phyloP scores from a whole-genome alignment of 37 sponge, comb jelly and placozoan species.

The Spongilla lacustris region DNA sequence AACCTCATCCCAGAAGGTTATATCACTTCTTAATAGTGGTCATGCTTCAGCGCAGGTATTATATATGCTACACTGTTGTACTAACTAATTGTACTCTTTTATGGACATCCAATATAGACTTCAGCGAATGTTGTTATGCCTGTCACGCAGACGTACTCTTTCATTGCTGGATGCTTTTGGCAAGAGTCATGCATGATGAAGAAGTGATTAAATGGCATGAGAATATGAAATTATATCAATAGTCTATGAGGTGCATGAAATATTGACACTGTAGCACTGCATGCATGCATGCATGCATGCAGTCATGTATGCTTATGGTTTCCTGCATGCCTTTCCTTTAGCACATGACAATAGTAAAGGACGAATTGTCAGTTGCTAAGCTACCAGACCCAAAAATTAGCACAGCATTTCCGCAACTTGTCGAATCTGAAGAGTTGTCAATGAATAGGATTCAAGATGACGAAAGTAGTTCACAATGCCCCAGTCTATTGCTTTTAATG shows the following conservation, averaged over 20 bases:
- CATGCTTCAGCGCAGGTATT: not conserved
- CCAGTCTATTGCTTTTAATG: not conserved
- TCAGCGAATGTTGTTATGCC: not conserved
- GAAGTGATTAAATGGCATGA: not conserved
- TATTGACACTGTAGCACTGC: not conserved
- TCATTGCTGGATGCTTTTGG: not conserved
- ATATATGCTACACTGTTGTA: not conserved
- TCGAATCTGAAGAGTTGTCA: not conserved
- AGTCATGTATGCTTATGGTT: too few species aligned
- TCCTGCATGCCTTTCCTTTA: not conserved
- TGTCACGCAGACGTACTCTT: not conserved
- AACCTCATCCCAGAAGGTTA: constrained; percentile 7
- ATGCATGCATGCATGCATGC: not conserved
- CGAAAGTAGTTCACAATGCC: not conserved
- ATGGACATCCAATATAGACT: not conserved
- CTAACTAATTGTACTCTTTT: not conserved
- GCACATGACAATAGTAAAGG: not conserved
- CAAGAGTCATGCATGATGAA: not conserved
- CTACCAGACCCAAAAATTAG: not conserved
- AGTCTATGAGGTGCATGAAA: not conserved
- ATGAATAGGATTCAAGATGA: not conserved
- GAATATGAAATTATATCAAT: not conserved
- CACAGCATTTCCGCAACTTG: not conserved
- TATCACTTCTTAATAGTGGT: constrained; percentile 6
- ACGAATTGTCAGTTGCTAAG: not conserved